These are phyloP conservation scores for Dicranocentrus wangi DNA, from an alignment of 2,888 invertebrate genomes.

Conservation along the genomic window DNA sequence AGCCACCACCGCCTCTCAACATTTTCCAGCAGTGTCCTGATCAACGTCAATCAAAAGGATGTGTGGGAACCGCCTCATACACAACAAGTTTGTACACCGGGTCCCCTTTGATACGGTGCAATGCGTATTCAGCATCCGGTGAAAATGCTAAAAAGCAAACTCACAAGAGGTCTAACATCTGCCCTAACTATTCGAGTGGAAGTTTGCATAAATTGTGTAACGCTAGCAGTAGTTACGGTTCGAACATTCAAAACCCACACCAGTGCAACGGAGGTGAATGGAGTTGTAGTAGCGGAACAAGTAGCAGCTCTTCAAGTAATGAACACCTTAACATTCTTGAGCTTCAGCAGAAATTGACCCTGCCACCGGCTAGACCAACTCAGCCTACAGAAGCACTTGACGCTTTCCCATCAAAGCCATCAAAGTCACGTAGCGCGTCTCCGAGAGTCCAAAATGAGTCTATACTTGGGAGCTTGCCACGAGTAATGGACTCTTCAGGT, in stretches of 20 bases:
- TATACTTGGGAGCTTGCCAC: background rate
- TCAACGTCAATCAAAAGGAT: background rate
- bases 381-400: constrained; percentile 35
- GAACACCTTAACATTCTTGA: constrained; percentile 41
- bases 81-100: constrained; percentile 47
- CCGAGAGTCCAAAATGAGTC: background rate
- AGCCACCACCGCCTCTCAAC: constrained; percentile 36
- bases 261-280: constrained; percentile 19
- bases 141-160: constrained; percentile 19
- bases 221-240: background rate
- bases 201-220: background rate
- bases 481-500: constrained; percentile 21
- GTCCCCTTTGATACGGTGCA: constrained; percentile 46
- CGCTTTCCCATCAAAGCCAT: constrained; percentile 27
- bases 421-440: constrained; percentile 7
- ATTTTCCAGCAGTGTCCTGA: too few relatives aligned
- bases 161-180: background rate
- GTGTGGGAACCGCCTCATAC: constrained; percentile 18
- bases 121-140: constrained; percentile 26
- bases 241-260: constrained; percentile 19
- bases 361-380: background rate
- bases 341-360: too few relatives aligned
- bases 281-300: constrained; percentile 35
- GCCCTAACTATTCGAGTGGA: too few relatives aligned
- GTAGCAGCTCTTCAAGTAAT: constrained; percentile 43